These are phyloP conservation scores for Smutsia gigantea DNA, from an alignment of 2,797 vertebrate species.

Conservation along the genomic window DNA sequence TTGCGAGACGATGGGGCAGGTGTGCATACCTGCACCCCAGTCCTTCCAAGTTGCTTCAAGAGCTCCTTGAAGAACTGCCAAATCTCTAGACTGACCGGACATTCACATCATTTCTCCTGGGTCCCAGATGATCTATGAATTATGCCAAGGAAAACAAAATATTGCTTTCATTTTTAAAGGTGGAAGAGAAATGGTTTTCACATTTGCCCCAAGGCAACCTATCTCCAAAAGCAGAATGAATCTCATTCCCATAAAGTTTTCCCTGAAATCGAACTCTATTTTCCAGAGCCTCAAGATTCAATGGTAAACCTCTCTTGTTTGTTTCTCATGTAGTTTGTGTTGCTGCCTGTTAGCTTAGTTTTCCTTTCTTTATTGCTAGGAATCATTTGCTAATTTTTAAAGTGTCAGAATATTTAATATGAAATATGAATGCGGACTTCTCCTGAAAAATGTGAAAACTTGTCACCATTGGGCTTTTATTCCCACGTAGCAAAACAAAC, in stretches of 20 bases:
- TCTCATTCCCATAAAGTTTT: neutral
- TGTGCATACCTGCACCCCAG: too few species aligned
- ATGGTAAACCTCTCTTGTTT: neutral
- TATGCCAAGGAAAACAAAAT: neutral
- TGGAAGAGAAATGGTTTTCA: neutral
- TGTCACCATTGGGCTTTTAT: neutral
- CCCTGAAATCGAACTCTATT: neutral
- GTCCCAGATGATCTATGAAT: neutral
- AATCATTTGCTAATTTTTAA: neutral
- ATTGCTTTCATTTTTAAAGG: slow-evolving; percentile 32
- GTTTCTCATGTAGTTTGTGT: neutral
- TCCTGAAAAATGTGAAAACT: neutral
- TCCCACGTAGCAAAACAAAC: neutral
- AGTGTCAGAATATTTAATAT: neutral
- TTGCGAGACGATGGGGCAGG: neutral
- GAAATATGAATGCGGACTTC: neutral
- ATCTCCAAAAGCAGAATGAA: neutral
- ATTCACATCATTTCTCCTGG: neutral
- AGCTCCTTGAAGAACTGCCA: neutral
- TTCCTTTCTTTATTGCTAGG: neutral
- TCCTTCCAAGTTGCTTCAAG: neutral
- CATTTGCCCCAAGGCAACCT: neutral
- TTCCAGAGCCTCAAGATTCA: neutral
- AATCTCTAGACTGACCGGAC: neutral
- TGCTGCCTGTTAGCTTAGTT: neutral